These are phyloP conservation scores for Odontomyia ornata DNA, from an alignment of 2,888 invertebrate genomes.

Conservation along the genomic window DNA sequence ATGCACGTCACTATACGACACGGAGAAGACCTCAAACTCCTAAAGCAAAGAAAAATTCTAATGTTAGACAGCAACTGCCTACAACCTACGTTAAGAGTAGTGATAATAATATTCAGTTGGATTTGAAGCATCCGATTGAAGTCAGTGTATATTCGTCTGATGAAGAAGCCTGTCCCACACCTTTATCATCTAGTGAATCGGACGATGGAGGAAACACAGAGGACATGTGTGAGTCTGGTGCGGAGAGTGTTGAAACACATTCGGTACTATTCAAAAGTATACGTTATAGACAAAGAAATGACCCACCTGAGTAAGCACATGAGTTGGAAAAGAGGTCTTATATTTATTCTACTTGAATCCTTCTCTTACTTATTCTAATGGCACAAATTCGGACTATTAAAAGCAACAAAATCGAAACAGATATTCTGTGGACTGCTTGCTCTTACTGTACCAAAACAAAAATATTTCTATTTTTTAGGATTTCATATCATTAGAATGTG, in stretches of 20 bases:
- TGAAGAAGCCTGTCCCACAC: slow-evolving; percentile 50
- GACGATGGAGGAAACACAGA: slow-evolving; percentile 80
- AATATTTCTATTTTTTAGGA: too few species aligned
- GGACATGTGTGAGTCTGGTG: slow-evolving; percentile 86
- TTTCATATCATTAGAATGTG: too few species aligned
- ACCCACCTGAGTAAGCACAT: background rate
- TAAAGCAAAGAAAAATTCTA: background rate
- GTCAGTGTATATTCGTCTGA: slow-evolving; percentile 52
- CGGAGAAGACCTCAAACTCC: slow-evolving; percentile 23
- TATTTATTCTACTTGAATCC: too few species aligned
- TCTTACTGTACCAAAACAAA: too few species aligned
- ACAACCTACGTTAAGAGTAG: slow-evolving; percentile 13
- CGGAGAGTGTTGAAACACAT: slow-evolving; percentile 86
- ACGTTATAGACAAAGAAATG: slow-evolving; percentile 62
- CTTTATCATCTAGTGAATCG: slow-evolving; percentile 49
- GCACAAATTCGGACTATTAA: too few species aligned
- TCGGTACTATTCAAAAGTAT: slow-evolving; percentile 85
- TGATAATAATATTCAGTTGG: slow-evolving; percentile 27
- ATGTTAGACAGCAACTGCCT: slow-evolving; percentile 3
- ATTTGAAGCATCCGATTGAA: slow-evolving; percentile 48
- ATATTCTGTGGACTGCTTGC: too few species aligned
- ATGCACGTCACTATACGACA: background rate
- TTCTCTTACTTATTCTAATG: too few species aligned
- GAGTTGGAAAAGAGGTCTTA: too few species aligned
- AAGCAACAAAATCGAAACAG: too few species aligned